Conservation (phyloP, 2,113 vertebrate genomes). For the Platycercus adscitus region DNA sequence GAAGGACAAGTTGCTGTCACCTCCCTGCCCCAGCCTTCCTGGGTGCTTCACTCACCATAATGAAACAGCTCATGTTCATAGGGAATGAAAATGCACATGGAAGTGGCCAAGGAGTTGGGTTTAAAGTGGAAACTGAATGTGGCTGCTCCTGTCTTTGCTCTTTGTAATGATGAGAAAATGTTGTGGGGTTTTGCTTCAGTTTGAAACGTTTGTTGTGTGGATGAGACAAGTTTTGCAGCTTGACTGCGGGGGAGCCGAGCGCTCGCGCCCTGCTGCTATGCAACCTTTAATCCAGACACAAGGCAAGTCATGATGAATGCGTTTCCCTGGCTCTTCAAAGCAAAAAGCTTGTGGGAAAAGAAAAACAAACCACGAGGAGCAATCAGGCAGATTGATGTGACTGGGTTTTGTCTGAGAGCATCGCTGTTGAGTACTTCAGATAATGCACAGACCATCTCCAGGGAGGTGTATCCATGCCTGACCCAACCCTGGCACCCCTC, state of each 20-base stretch:
- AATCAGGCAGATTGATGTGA: neutral
- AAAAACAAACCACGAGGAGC: neutral
- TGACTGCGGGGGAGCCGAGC: neutral
- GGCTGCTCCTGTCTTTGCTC: neutral
- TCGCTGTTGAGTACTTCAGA: neutral
- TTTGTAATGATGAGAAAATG: neutral
- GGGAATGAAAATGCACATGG: neutral
- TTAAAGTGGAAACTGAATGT: neutral
- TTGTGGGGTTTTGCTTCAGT: neutral
- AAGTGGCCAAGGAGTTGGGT: neutral
- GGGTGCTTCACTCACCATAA: accelerated
- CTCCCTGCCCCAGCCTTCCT: neutral
- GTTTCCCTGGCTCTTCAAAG: conserved; percentile 39
- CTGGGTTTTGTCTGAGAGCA: neutral
- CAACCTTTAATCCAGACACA: conserved; percentile 47
- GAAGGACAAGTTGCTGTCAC: neutral
- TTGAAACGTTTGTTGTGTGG: neutral
- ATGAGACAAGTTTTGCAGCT: conserved; percentile 6
- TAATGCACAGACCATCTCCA: neutral
- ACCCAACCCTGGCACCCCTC: neutral
- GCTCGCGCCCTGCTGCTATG: neutral
- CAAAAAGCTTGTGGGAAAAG: neutral
- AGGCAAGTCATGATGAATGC: neutral
- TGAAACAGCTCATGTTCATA: neutral
- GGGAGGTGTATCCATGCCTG: neutral